These are phyloP conservation scores for Meiosimyza decipiens DNA, from an alignment of 2,888 invertebrate species.

Conservation along the genomic window DNA sequence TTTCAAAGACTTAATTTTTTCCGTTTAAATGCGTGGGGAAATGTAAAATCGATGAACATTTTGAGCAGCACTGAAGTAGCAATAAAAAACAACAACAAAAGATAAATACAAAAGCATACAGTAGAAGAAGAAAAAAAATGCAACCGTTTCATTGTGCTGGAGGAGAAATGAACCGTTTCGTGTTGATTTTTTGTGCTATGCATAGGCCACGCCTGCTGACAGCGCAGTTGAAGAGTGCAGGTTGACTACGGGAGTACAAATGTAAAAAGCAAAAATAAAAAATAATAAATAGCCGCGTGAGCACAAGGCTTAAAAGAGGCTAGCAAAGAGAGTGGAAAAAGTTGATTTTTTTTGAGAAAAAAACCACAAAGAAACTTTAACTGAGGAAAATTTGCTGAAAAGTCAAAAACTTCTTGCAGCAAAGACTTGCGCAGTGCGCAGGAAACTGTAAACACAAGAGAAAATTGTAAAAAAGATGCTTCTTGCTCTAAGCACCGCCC, in stretches of 20 bases:
- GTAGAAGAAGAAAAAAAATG: slow-evolving; percentile 12
- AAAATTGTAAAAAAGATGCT: background rate
- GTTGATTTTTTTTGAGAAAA: background rate
- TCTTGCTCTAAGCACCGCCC: slow-evolving; percentile 37
- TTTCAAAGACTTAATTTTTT: slow-evolving; percentile 1
- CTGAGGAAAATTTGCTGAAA: slow-evolving; percentile 1
- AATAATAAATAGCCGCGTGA: no score
- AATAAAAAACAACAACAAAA: background rate
- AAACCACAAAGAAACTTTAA: slow-evolving; percentile 6
- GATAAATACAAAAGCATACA: background rate
- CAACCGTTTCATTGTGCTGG: slow-evolving; percentile 31
- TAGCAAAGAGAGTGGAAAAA: slow-evolving; percentile 5
- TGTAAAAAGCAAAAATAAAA: no score
- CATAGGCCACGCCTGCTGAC: slow-evolving; percentile 24
- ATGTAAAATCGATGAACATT: slow-evolving; percentile 42
- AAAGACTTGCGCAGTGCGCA: slow-evolving; percentile 20
- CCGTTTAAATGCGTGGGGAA: slow-evolving; percentile 2
- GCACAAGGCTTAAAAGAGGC: slow-evolving; percentile 3
- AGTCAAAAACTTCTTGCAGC: background rate
- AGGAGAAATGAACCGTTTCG: slow-evolving; percentile 27
- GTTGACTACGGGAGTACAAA: background rate
- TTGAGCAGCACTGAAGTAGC: slow-evolving; percentile 42
- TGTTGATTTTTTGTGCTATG: background rate
- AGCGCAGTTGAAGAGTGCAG: background rate
- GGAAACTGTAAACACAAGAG: background rate